Percentiles rank a stretch among this genome's conserved stretches.
phyloP scores from a whole-genome alignment of 2,888 invertebrate genomes.

The Drosophila stalkeri region DNA sequence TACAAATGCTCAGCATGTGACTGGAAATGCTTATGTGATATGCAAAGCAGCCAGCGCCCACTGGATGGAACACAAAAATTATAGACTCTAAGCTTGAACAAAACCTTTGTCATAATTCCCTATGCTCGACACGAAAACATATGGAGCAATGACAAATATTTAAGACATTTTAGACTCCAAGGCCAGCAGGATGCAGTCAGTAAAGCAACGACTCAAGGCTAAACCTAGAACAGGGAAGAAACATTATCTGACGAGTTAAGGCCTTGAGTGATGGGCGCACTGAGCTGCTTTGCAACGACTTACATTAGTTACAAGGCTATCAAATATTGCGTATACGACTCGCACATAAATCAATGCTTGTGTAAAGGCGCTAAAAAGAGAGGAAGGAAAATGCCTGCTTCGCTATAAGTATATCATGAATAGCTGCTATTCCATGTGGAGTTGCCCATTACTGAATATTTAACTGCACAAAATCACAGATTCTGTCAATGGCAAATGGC shows the following conservation, averaged over 20 bases:
- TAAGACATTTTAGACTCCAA: too few species aligned
- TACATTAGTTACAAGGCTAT: background rate
- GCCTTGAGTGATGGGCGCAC: background rate
- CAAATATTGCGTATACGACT: conserved; percentile 38
- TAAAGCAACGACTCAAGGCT: too few species aligned
- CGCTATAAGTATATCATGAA: conserved; percentile 42
- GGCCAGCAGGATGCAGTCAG: too few species aligned
- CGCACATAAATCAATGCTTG: conserved; percentile 58
- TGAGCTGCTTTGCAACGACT: background rate
- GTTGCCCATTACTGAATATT: conserved; percentile 20
- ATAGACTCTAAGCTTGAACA: too few species aligned
- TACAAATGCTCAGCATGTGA: conserved; percentile 39
- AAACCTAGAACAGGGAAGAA: too few species aligned
- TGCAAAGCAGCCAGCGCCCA: conserved; percentile 32
- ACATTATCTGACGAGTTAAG: too few species aligned
- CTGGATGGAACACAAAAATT: background rate
- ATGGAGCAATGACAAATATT: too few species aligned
- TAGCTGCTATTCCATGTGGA: conserved; percentile 28
- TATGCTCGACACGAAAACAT: too few species aligned
- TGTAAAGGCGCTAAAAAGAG: conserved; percentile 1
- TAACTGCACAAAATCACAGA: conserved; percentile 58
- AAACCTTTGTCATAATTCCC: too few species aligned
- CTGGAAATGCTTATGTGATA: conserved; percentile 39
- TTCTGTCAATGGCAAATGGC: conserved; percentile 42
- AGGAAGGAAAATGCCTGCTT: conserved; percentile 7